phyloP scores from a whole-genome alignment of 2,113 vertebrate species.

The Bubalus kerabau region DNA sequence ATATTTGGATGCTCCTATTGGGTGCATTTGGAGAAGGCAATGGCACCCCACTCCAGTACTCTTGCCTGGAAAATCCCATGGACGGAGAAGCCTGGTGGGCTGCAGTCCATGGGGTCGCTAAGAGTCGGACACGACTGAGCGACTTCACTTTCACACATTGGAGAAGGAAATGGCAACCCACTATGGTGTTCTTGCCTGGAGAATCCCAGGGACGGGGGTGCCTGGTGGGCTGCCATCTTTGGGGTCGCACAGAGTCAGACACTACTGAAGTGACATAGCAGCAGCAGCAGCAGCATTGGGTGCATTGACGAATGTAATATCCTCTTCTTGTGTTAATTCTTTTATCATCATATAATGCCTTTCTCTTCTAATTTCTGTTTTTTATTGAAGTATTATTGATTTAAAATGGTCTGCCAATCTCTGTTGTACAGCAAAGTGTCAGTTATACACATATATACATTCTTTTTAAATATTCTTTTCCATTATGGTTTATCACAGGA shows the following conservation, averaged over 20 bases:
- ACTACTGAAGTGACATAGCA: too few relatives aligned
- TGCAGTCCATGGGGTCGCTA: too few relatives aligned
- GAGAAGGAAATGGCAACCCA: too few relatives aligned
- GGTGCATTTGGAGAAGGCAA: neutral
- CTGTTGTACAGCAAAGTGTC: neutral
- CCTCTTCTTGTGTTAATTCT: neutral
- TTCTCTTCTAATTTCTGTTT: neutral
- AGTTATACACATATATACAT: neutral
- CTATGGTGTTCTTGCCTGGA: too few relatives aligned
- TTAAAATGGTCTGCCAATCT: neutral
- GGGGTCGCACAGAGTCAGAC: too few relatives aligned
- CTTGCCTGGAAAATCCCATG: too few relatives aligned
- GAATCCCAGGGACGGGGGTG: too few relatives aligned
- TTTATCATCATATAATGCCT: neutral
- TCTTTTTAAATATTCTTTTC: neutral
- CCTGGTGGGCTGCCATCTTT: too few relatives aligned
- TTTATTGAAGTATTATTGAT: neutral
- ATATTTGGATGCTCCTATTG: neutral
- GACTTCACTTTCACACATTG: too few relatives aligned
- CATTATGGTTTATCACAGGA: neutral
- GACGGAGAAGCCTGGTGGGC: too few relatives aligned
- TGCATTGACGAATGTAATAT: neutral
- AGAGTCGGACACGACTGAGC: too few relatives aligned
- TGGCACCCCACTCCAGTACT: too few relatives aligned
- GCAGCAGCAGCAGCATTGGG: neutral